Percentiles rank a stretch among this genome's conserved stretches.
These are phyloP conservation scores for Pseudoatta argentina DNA, from an alignment of 1,140 invertebrate species.

Conservation along the genomic window DNA sequence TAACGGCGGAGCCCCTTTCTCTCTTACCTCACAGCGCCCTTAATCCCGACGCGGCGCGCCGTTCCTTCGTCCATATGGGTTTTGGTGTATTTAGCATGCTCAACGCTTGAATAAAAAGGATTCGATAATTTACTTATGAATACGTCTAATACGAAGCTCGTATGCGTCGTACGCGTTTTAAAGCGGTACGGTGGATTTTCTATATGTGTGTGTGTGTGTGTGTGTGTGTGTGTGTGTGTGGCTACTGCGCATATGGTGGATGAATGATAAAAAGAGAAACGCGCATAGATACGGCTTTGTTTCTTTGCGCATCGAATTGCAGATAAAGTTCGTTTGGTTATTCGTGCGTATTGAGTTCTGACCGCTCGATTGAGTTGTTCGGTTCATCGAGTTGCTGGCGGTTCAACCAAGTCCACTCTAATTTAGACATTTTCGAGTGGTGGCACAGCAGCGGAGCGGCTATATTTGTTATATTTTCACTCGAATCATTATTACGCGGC, in stretches of 20 bases:
- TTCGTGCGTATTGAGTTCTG: constrained; percentile 21
- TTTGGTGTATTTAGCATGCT: constrained; percentile 54
- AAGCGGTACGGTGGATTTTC: neutral
- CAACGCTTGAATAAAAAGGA: constrained; percentile 48
- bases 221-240: no score
- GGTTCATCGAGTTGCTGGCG: constrained; percentile 56
- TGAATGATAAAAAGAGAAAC: neutral
- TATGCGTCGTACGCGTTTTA: neutral
- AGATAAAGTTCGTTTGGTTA: constrained; percentile 17
- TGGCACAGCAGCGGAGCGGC: neutral
- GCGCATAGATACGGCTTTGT: neutral
- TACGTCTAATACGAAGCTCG: constrained; percentile 48
- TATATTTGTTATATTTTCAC: constrained; percentile 77
- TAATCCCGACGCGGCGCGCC: constrained; percentile 36
- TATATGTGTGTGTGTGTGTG: no score
- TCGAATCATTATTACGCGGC: constrained; percentile 79
- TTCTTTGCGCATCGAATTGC: constrained; percentile 15
- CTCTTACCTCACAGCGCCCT: constrained; percentile 21
- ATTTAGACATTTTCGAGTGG: constrained; percentile 70
- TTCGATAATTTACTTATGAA: constrained; percentile 62
- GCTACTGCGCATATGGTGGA: neutral
- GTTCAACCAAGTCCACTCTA: constrained; percentile 67
- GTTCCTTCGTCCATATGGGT: constrained; percentile 59
- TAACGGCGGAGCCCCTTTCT: constrained; percentile 38
- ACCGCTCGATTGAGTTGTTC: constrained; percentile 16